Base-by-base conservation (phyloP, 1,140 invertebrate genomes). In the Drosophila eugracilis region DNA sequence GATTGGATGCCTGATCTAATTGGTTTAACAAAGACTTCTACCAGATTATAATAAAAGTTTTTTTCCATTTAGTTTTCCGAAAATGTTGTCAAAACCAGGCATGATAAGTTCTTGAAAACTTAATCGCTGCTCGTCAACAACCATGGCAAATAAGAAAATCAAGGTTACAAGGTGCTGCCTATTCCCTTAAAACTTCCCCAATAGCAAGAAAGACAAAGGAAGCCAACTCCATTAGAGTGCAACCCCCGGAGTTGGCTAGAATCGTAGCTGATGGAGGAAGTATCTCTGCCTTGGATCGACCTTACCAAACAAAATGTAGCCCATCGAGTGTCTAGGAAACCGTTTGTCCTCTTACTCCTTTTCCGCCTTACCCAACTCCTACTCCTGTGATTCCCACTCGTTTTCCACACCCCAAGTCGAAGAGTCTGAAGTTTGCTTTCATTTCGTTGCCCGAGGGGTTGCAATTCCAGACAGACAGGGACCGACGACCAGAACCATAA, bases 391-490 rank as follows among this genome's bases (percentile, higher is more conserved):
- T 32, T n/a, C 22, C 30, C 14, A 34, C 59, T 30, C n/a, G 41
- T 3, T 15, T 21, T 28, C 32, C 41, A 28, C 34, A 32, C 26
- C 24, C 58, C 30, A 19, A 57, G 49, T 30, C 42, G 30, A 17
- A 53, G 22, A 41, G 41, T 47, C 57, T 50, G 36, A 75, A 75
- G 55, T 79, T 79, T 78, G 75, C 75, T 79, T 78, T 79, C 69
- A 55, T 53, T 74, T 69, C 28, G 71, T 52, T 41, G 75, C 77
- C 59, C 32, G 63, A 70, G 74, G 69, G 81, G 81, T 85, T 85
- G 81, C 73, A 85, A 86, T 54, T 85, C 73, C 83, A 85, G 81
- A 70, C 76, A 85, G 80, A 78, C 71, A 78, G 53, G 21, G n/a
- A 44, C 42, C 30, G 41, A 48, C 12, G 34, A 3, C 12, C 39